Base-by-base conservation (phyloP, 92 coral and sea anemone genomes). In the Bergia puertoricense region DNA sequence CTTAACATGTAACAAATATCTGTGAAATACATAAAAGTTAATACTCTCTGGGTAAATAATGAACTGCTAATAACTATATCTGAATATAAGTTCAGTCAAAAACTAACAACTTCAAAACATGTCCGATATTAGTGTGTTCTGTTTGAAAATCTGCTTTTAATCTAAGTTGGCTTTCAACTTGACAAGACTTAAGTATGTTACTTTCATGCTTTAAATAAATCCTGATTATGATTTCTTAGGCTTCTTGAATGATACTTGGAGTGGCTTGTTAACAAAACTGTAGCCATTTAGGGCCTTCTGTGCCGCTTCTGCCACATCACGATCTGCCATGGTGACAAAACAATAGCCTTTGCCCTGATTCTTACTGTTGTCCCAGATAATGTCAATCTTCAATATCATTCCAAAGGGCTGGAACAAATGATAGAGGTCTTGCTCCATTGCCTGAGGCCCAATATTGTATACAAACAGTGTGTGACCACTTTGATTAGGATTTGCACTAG, bases 351-450 rank as follows among this genome's bases (percentile, higher is more conserved):
- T 95, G 51, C 94, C 88, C 82, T 92, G 92, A 18, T 91, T 85
- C 74, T 91, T 93, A 67, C 79, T 91, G 88, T 92, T 93, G 85
- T 95, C 98, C 98, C 96, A 93, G 91, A 95, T 95, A 45, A 95
- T 88, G 71, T 95, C 94, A 20, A 95, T 92, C 90, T 95, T 95
- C 22, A 82, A 82, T 39, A 95, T 88, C 36, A 81, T 82, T 22
- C 98, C 98, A 86, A 79, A 93, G 23, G 81, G 93, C 22, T 93
- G 80, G 80, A 95, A 95, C 67, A 95, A 90, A 37, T 86, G 91
- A 69, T 86, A 90, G n/a, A 95, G 85, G 68, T 91, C 91, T 75
- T 93, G 92, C 74, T 95, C 93, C 5, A 79, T 80, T 7, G 98
- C 95, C 23, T 85, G 90, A 15, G 88, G 50, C 2, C 98, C 98